Conservation (phyloP, 1,140 invertebrate genomes). For the Solenopsis invicta region DNA sequence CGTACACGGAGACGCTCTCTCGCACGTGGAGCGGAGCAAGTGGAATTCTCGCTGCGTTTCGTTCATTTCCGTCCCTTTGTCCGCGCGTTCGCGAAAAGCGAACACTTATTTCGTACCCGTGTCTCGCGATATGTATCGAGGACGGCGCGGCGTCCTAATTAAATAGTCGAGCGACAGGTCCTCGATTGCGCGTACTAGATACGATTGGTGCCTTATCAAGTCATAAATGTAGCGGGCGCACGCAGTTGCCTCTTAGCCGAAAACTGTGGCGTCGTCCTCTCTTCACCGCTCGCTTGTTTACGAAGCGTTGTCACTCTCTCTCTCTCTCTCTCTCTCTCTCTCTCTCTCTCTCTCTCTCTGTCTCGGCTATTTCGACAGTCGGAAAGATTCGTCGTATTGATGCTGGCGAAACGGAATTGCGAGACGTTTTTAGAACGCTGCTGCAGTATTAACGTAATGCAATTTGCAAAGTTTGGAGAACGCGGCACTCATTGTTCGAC, state of each 20-base stretch:
- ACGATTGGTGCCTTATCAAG: slow-evolving; percentile 45
- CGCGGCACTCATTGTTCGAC: not conserved
- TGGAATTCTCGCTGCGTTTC: slow-evolving; percentile 47
- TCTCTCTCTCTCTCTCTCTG: not conserved
- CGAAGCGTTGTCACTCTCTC: not conserved
- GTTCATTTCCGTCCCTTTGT: slow-evolving; percentile 61
- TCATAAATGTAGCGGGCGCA: not conserved
- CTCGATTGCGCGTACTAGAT: slow-evolving; percentile 33
- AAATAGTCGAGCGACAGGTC: slow-evolving; percentile 11
- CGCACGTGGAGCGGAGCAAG: slow-evolving; percentile 49
- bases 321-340: not conserved
- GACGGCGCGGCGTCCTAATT: slow-evolving; percentile 56
- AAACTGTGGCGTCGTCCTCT: not conserved
- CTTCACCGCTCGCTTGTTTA: not conserved
- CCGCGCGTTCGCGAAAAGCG: slow-evolving; percentile 14
- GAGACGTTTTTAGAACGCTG: not conserved
- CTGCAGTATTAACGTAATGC: slow-evolving; percentile 10
- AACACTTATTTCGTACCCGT: slow-evolving; percentile 44
- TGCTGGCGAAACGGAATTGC: not conserved
- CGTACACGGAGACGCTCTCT: slow-evolving; percentile 43
- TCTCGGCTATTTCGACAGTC: not conserved
- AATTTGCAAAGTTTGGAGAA: not conserved
- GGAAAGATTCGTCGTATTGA: not conserved
- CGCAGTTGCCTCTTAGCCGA: slow-evolving; percentile 13
- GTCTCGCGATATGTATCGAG: slow-evolving; percentile 39